phyloP scores from a whole-genome alignment of 2,797 vertebrate species.

The Caiman crocodilus region DNA sequence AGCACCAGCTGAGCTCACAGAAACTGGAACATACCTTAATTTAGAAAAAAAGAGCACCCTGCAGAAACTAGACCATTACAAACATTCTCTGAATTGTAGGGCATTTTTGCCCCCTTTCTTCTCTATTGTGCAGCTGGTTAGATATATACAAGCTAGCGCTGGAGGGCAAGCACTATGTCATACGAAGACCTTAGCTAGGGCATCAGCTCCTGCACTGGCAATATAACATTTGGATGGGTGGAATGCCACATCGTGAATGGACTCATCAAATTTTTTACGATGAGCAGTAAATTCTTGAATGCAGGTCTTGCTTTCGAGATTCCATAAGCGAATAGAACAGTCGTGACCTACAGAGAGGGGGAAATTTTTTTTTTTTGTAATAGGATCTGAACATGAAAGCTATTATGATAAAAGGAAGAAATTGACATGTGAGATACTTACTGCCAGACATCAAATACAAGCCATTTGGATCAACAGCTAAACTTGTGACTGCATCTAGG shows the following conservation, averaged over 20 bases:
- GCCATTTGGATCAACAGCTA: slow-evolving; percentile 97
- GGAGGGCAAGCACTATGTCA: slow-evolving; percentile 85
- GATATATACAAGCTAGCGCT: slow-evolving; percentile 81
- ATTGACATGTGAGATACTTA: slow-evolving; percentile 83
- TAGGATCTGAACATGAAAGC: slow-evolving; percentile 4
- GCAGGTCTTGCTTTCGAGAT: slow-evolving; percentile 98
- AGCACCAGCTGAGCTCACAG: slow-evolving; percentile 83
- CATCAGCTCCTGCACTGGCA: slow-evolving; percentile 96
- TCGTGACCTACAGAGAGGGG: slow-evolving; percentile 89
- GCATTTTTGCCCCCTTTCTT: slow-evolving; percentile 72
- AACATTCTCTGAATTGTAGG: slow-evolving; percentile 82
- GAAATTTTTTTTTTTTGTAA: slow-evolving; percentile 42
- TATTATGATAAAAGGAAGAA: slow-evolving; percentile 38
- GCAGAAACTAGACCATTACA: slow-evolving; percentile 83
- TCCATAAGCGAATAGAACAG: slow-evolving; percentile 98
- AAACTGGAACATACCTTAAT: slow-evolving; percentile 81
- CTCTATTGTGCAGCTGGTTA: slow-evolving; percentile 82
- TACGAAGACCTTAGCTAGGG: slow-evolving; percentile 99
- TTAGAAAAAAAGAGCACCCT: slow-evolving; percentile 84
- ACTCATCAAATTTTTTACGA: slow-evolving; percentile 97
- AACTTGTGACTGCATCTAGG: slow-evolving; percentile 96
- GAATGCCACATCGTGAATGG: slow-evolving; percentile 98
- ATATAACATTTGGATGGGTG: slow-evolving; percentile 98
- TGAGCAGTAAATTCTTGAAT: slow-evolving; percentile 99
- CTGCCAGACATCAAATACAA: slow-evolving; percentile 99